A percentile compares a stretch with the other conserved stretches of the same genome.
phyloP scores from a whole-genome alignment of 2,113 vertebrate species.

The Hemichromis elongatus region DNA sequence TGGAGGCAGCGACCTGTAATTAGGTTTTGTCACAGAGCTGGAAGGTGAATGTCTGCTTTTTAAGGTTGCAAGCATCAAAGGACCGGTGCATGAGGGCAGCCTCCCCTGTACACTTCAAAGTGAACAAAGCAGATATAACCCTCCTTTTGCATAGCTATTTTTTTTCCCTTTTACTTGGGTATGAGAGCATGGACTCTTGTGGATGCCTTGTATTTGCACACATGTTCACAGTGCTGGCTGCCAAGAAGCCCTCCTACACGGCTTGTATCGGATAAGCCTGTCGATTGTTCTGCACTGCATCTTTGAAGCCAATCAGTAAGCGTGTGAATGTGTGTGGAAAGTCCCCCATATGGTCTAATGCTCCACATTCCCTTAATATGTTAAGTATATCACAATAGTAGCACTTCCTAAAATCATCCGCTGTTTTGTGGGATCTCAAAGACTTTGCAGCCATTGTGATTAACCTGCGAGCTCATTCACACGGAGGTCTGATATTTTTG shows the following conservation, averaged over 20 bases:
- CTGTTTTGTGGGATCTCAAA: not conserved
- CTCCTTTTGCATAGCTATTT: not conserved
- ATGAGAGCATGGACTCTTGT: constrained; percentile 21
- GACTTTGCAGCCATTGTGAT: not conserved
- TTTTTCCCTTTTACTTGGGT: constrained; percentile 1
- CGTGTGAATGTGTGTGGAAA: not conserved
- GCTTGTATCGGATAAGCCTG: not conserved
- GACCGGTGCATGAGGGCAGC: not conserved
- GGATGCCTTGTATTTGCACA: constrained; percentile 27
- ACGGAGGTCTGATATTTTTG: not conserved
- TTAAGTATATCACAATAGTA: not conserved
- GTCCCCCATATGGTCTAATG: not conserved
- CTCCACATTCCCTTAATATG: not conserved
- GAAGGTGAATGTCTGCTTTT: constrained; percentile 34
- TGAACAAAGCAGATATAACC: not conserved
- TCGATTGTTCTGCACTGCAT: constrained; percentile 10
- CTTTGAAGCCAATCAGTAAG: not conserved
- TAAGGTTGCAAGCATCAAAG: constrained; percentile 39
- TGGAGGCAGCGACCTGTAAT: constrained; percentile 30
- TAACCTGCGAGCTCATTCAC: not conserved
- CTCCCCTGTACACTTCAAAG: constrained; percentile 26
- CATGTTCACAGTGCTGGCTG: constrained; percentile 11
- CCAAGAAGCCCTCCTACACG: constrained; percentile 49
- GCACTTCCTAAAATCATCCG: not conserved
- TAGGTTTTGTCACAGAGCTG: constrained; percentile 18